Base-by-base conservation (phyloP, 2,113 vertebrate species). In the Lipophrys pholis region DNA sequence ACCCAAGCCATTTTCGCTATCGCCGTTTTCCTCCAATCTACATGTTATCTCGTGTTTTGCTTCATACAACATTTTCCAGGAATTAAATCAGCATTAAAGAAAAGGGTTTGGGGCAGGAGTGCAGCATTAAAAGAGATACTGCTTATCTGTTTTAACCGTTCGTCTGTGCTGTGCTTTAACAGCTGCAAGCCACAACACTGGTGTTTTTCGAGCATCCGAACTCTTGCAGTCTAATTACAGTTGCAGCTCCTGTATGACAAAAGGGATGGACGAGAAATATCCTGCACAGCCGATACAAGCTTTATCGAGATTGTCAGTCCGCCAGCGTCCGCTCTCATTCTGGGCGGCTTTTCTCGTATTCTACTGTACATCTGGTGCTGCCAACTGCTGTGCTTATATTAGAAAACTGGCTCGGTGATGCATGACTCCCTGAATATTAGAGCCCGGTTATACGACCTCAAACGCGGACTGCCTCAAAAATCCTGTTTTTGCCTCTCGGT, bases 221-320 rank as follows among this genome's bases (percentile, higher is more conserved):
- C 55, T 69, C 49, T 82, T 81, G 63, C 72, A 84, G 80, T 77
- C 35, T 76, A 84, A 91, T 89, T 81, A 87, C 41, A 78, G 70
- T 69, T 69, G 67, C 15, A 51, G 80, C 69, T 70, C 71, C 63
- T 66, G 43, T 65, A n/a, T 84, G 82, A 89, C 85, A 87, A 86
- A 86, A 76, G 78, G 81, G 73, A 85, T 78, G 61, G 83, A 91
- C 87, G 78, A 58, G 78, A 89, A 89, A 90, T 87, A 79, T 90
- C 76, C 81, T 80, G 60, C 53, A 30, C 46, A 68, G 64, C 83
- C 75, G 45, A 51, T 57, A 63, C 42, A 52, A 71, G 35, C 84
- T 87, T 85, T 76, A 92, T 88, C 82, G 57, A 84, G 78, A 83
- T 80, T 74, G 76, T 84, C 81, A 81, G 71, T 69, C 78, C 71